phyloP scores from a whole-genome alignment of 35 echinoderm and acorn worm genomes.

The Apostichopus japonicus region DNA sequence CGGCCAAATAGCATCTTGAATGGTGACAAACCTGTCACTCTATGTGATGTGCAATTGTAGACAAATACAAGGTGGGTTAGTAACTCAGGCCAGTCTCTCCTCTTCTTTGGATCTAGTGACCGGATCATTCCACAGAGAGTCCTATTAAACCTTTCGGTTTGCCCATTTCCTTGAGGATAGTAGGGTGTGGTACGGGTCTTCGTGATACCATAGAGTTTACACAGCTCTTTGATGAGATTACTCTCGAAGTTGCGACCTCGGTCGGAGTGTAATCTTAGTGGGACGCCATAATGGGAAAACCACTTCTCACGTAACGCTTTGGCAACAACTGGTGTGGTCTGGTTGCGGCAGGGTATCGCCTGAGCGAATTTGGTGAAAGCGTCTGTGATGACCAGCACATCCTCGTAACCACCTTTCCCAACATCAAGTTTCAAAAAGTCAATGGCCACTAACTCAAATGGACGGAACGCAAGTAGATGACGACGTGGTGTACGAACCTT shows the following conservation, averaged over 20 bases:
- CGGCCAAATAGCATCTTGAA: constrained; percentile 27
- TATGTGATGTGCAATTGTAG: constrained; percentile 12
- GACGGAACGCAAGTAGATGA: too few relatives aligned
- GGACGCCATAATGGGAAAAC: too few relatives aligned
- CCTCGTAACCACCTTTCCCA: too few relatives aligned
- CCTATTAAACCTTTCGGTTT: constrained; percentile 50
- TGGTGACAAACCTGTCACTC: constrained; percentile 26
- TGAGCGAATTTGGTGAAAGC: too few relatives aligned
- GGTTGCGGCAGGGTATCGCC: too few relatives aligned
- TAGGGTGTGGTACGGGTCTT: constrained; percentile 55
- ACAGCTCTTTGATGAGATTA: background rate
- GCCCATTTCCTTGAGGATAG: constrained; percentile 58
- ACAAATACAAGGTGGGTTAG: constrained; percentile 7
- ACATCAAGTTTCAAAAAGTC: too few relatives aligned
- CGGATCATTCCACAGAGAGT: constrained; percentile 34
- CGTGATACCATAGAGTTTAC: constrained; percentile 52
- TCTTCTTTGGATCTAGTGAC: background rate
- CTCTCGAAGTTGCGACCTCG: constrained; percentile 6
- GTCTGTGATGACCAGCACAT: too few relatives aligned
- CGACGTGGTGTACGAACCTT: too few relatives aligned
- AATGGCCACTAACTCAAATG: too few relatives aligned
- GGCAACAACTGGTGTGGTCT: too few relatives aligned
- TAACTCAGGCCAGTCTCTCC: constrained; percentile 25
- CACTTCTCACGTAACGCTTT: too few relatives aligned
- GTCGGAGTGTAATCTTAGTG: constrained; percentile 12